Conservation (phyloP, 2,888 invertebrate species). For the Glaucopsyche alexis region DNA sequence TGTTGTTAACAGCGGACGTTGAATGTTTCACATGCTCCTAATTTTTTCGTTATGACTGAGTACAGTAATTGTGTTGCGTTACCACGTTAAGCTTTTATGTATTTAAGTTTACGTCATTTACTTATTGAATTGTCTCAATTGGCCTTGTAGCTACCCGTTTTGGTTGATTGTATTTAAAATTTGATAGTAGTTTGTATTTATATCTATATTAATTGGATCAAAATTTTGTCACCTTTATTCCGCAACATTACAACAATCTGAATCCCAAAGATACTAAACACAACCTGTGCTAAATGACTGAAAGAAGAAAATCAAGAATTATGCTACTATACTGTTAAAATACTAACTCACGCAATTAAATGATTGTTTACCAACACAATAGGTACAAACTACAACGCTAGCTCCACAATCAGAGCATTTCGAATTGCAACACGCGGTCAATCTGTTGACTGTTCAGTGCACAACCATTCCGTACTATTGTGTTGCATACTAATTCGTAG, state of each 20-base stretch:
- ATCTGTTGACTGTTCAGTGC: slow-evolving; percentile 58
- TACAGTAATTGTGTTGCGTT: background rate
- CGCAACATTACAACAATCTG: background rate
- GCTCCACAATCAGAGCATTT: slow-evolving; percentile 75
- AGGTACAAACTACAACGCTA: slow-evolving; percentile 43
- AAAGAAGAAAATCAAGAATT: background rate
- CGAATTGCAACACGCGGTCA: slow-evolving; percentile 69
- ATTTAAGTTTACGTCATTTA: slow-evolving; percentile 9
- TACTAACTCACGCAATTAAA: slow-evolving; percentile 18
- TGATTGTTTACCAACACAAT: slow-evolving; percentile 23
- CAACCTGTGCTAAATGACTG: background rate
- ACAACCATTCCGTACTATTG: background rate
- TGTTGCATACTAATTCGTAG: background rate
- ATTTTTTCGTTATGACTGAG: slow-evolving; percentile 19
- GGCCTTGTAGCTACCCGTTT: background rate
- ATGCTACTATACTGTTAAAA: background rate
- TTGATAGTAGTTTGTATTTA: too few relatives aligned
- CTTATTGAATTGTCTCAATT: background rate
- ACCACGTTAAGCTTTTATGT: background rate
- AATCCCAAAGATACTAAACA: background rate
- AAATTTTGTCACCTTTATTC: background rate
- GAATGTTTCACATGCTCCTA: slow-evolving; percentile 27
- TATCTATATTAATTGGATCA: background rate
- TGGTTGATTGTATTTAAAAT: background rate
- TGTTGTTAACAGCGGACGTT: slow-evolving; percentile 11